phyloP scores from a whole-genome alignment of 2,113 vertebrate species.

The Garra rufa region DNA sequence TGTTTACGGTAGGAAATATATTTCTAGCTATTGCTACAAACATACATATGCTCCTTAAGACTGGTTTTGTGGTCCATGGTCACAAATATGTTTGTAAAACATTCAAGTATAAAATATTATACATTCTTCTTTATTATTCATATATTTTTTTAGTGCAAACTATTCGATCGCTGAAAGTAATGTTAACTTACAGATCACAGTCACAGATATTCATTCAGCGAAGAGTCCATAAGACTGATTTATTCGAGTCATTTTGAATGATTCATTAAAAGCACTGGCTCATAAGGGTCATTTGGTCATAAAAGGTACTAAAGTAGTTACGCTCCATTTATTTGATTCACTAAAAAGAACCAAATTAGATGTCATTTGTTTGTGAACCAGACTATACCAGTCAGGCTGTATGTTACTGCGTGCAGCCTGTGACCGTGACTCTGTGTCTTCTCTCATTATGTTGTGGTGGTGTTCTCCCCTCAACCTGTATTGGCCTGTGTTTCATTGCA shows the following conservation, averaged over 20 bases:
- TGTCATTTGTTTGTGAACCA: not conserved
- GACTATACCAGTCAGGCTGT: not conserved
- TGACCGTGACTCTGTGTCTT: not conserved
- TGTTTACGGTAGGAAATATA: too few relatives aligned
- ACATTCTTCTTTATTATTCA: not conserved
- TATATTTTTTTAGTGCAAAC: not conserved
- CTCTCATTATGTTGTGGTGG: too few relatives aligned
- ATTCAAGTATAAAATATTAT: not conserved
- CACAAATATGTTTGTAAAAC: not conserved
- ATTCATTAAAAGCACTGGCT: not conserved
- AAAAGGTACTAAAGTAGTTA: not conserved
- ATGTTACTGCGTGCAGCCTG: not conserved
- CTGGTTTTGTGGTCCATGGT: too few relatives aligned
- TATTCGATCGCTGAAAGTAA: not conserved
- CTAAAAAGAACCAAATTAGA: not conserved
- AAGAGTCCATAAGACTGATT: not conserved
- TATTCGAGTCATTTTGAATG: not conserved
- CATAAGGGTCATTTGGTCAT: not conserved
- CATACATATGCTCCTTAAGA: too few relatives aligned
- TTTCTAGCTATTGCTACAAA: too few relatives aligned
- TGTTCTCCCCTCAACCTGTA: conserved; percentile 20
- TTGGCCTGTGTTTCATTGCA: conserved; percentile 64
- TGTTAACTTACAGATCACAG: too few relatives aligned
- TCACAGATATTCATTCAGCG: not conserved
- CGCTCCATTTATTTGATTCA: not conserved